A percentile compares a stretch with the other conserved stretches of the same genome.
phyloP scores from a whole-genome alignment of 2,797 vertebrate genomes.

The Helicolenus hilgendorfi region DNA sequence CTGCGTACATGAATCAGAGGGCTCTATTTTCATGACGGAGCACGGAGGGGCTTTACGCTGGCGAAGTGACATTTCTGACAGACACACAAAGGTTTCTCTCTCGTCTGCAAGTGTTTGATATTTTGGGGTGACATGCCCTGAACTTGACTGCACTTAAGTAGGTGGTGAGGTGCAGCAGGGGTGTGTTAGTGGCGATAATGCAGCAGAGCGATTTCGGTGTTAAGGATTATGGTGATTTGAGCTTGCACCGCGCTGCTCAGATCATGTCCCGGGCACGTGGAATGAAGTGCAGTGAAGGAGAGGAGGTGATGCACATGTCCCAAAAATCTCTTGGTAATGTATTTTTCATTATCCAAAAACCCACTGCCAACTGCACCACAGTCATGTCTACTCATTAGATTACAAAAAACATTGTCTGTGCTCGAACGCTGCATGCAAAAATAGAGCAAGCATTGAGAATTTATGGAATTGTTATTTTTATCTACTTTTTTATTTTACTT shows the following conservation, averaged over 20 bases:
- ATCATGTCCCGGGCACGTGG: background rate
- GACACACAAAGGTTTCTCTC: constrained; percentile 13
- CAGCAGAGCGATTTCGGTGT: constrained; percentile 19
- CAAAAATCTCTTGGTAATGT: too few species aligned
- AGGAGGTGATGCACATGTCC: background rate
- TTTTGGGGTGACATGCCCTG: constrained; percentile 51
- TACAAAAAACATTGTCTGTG: background rate
- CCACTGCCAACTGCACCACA: background rate
- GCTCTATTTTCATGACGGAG: constrained; percentile 51
- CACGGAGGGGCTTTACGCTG: constrained; percentile 17
- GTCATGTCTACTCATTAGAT: background rate
- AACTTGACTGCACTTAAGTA: constrained; percentile 54
- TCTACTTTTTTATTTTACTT: background rate
- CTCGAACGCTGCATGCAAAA: background rate
- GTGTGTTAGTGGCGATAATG: constrained; percentile 6
- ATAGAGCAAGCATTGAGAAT: background rate
- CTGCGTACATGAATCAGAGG: constrained; percentile 19
- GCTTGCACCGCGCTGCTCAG: background rate
- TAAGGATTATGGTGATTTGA: constrained; percentile 35
- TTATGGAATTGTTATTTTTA: background rate
- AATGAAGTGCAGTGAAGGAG: background rate
- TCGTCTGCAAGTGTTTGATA: constrained; percentile 48
- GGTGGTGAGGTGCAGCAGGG: constrained; percentile 4
- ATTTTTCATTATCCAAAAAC: background rate
- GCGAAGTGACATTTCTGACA: constrained; percentile 52